These are phyloP conservation scores for Erebia epiphron DNA, from an alignment of 2,888 invertebrate genomes.

Conservation along the genomic window DNA sequence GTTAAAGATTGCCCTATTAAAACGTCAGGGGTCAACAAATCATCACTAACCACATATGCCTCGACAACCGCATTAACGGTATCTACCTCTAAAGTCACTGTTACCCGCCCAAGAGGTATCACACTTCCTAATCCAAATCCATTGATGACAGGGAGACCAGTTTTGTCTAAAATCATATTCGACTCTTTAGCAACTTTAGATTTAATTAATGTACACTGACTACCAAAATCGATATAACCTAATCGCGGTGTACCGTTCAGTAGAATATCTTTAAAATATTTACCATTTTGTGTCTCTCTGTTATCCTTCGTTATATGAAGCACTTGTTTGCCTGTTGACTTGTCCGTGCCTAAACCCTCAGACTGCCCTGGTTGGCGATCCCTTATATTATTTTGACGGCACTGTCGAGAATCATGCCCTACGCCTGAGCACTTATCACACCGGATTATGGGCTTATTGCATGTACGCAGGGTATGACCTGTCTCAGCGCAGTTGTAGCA, in stretches of 20 bases:
- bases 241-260: slow-evolving; percentile 21
- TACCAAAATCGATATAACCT: slow-evolving; percentile 38
- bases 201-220: slow-evolving; percentile 35
- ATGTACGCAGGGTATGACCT: background rate
- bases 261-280: slow-evolving; percentile 24
- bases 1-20: slow-evolving; percentile 15
- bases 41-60: slow-evolving; percentile 9
- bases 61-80: background rate
- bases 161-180: background rate
- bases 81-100: slow-evolving; percentile 4
- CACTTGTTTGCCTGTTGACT: background rate
- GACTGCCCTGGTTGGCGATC: background rate
- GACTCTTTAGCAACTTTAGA: slow-evolving; percentile 3
- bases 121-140: background rate
- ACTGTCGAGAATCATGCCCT: background rate
- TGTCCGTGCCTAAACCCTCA: background rate
- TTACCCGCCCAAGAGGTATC: slow-evolving; percentile 1
- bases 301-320: background rate
- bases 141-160: background rate
- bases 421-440: background rate
- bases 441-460: background rate
- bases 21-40: background rate
- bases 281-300: background rate
- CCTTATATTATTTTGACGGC: background rate
- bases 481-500: slow-evolving; percentile 15